Evolutionary conservation across 2,797 vertebrate genomes (phyloP).

Genomic region (Molossus molossus): DNA sequence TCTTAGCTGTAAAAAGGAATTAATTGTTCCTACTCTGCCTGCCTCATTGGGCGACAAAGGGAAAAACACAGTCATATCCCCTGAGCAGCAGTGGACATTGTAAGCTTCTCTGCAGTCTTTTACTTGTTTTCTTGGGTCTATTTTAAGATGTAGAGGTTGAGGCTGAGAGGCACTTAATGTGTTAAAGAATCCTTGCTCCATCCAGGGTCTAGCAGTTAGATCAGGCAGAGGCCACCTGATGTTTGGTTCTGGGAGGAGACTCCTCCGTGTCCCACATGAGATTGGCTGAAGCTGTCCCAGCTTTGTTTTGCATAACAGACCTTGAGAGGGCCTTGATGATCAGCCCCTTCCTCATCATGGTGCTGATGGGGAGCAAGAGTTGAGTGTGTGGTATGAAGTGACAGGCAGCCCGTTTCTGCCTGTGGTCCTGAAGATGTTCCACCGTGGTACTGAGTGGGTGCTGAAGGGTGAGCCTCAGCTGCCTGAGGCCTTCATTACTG

Average conservation of each 20-base stretch:
- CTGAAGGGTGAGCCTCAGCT: background rate
- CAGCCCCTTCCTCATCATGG: background rate
- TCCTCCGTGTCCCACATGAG: fast-evolving
- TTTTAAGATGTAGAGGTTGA: background rate
- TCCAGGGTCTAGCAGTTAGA: background rate
- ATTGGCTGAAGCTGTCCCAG: background rate
- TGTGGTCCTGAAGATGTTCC: background rate
- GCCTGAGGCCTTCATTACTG: background rate
- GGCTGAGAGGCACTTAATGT: background rate
- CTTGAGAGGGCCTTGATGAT: background rate
- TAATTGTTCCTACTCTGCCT: background rate
- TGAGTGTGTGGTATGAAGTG: background rate
- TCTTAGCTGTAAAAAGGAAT: background rate
- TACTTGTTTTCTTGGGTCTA: background rate
- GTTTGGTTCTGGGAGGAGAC: background rate
- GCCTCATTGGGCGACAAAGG: background rate
- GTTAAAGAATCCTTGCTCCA: background rate
- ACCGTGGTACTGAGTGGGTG: fast-evolving
- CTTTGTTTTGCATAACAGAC: background rate
- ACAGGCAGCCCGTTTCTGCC: background rate
- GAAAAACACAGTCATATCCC: background rate
- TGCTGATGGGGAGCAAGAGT: background rate
- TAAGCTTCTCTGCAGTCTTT: background rate
- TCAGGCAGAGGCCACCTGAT: background rate
- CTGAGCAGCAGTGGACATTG: fast-evolving